Conservation (phyloP, 1,140 invertebrate species). For the Cydia fagiglandana region DNA sequence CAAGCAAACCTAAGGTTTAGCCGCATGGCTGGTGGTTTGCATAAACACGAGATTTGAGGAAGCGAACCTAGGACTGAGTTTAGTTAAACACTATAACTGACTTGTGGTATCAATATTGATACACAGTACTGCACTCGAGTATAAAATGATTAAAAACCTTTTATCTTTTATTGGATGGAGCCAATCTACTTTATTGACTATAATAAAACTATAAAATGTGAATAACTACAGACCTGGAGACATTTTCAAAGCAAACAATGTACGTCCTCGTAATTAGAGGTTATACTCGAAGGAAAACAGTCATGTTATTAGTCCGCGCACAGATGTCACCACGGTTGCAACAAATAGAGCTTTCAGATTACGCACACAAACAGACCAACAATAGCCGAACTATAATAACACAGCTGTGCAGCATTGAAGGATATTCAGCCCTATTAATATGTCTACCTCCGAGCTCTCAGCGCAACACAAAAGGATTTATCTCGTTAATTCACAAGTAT, state of each 20-base stretch:
- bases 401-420: slow-evolving; percentile 44
- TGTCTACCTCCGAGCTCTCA: slow-evolving; percentile 18
- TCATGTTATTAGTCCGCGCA: slow-evolving; percentile 52
- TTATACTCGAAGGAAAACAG: slow-evolving; percentile 46
- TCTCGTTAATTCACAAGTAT: slow-evolving; percentile 68
- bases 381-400: slow-evolving; percentile 43
- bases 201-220: not conserved
- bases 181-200: too few species aligned
- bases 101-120: too few species aligned
- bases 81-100: too few species aligned
- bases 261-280: slow-evolving; percentile 51
- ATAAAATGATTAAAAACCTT: too few species aligned
- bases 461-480: slow-evolving; percentile 57
- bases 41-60: too few species aligned
- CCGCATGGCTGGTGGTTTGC: too few species aligned
- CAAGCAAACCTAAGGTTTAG: too few species aligned
- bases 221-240: not conserved
- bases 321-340: slow-evolving; percentile 54
- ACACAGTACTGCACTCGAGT: too few species aligned
- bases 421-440: slow-evolving; percentile 41
- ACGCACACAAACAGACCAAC: slow-evolving; percentile 47
- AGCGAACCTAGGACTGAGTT: too few species aligned
- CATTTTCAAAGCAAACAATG: slow-evolving; percentile 16
- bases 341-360: slow-evolving; percentile 43
- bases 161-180: too few species aligned